These are phyloP conservation scores for Platysteira castanea DNA, from an alignment of 2,113 vertebrate species.

Conservation along the genomic window DNA sequence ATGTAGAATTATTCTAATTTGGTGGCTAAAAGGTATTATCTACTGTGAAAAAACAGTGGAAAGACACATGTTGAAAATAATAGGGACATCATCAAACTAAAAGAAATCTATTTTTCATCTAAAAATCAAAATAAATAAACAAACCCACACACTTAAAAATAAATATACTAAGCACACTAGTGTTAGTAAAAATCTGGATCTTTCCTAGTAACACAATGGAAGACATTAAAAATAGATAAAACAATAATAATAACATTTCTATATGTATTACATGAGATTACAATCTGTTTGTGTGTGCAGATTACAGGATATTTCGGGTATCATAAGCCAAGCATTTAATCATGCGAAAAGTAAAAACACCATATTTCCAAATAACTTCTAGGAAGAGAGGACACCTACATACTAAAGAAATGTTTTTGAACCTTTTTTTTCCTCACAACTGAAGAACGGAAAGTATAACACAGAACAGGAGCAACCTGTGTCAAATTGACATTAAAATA, in stretches of 20 bases:
- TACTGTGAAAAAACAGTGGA: neutral
- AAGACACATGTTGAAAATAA: neutral
- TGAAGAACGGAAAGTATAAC: neutral
- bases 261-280: slow-evolving; percentile 14
- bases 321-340: slow-evolving; percentile 34
- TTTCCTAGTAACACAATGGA: neutral
- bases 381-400: neutral
- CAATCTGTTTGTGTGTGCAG: neutral
- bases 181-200: neutral
- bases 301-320: slow-evolving; percentile 1
- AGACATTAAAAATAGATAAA: slow-evolving; percentile 1
- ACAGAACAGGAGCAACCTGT: neutral
- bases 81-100: neutral
- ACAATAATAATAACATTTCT: neutral
- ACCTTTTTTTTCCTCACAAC: neutral
- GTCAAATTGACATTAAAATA: neutral
- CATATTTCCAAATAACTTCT: neutral
- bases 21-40: neutral
- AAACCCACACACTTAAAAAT: neutral
- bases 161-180: neutral
- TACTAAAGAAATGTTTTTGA: neutral
- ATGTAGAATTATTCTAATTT: neutral
- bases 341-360: neutral
- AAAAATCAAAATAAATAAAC: neutral
- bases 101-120: neutral